Evolutionary conservation across 2,888 invertebrate species (phyloP).

Genomic region (Ethmia dodecea): DNA sequence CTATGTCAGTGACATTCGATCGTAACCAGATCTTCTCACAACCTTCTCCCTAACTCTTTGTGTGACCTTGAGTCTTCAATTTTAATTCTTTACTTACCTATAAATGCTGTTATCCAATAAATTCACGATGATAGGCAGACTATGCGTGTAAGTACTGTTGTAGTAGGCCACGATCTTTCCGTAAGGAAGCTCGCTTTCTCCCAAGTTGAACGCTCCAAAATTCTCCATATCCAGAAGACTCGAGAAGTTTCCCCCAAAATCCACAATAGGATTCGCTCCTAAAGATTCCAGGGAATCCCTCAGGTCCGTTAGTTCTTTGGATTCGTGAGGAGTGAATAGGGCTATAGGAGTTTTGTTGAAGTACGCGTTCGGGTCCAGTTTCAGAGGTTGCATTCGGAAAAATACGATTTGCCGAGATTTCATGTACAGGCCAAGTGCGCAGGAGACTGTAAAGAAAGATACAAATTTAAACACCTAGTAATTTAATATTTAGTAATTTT

Average conservation of each 20-base stretch:
- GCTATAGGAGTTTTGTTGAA: conserved; percentile 77
- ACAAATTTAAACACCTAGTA: neutral
- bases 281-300: conserved; percentile 51
- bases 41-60: no score
- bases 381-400: conserved; percentile 79
- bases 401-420: conserved; percentile 79
- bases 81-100: conserved; percentile 80
- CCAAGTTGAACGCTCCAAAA: conserved; percentile 82
- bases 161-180: conserved; percentile 81
- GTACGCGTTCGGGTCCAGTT: conserved; percentile 80
- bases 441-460: conserved; percentile 67
- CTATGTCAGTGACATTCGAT: no score
- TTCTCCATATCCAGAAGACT: conserved; percentile 80
- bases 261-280: conserved; percentile 58
- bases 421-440: conserved; percentile 82
- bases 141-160: conserved; percentile 89
- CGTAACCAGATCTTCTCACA: no score
- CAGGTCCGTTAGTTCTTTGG: conserved; percentile 50
- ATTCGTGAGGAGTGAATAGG: conserved; percentile 75
- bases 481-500: no score
- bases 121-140: conserved; percentile 86
- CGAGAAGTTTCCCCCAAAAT: conserved; percentile 82
- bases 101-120: conserved; percentile 83
- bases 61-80: no score
- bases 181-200: conserved; percentile 68